Evolutionary conservation across 2,888 invertebrate species (phyloP).

Genomic region (Torymus tubicola): DNA sequence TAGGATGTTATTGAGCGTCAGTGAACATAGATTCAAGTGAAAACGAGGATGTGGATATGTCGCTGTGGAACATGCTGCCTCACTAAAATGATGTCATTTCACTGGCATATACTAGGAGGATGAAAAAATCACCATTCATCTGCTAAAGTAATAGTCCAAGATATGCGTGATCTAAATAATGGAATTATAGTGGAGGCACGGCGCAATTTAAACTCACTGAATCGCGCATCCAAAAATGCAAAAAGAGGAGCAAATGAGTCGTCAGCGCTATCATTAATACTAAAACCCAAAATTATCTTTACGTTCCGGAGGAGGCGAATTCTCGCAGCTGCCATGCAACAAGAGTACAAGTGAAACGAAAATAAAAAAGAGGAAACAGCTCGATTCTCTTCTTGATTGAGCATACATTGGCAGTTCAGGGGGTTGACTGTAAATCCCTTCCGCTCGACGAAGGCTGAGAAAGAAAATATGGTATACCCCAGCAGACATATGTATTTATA

Average conservation of each 20-base stretch:
- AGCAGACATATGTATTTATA: slow-evolving; percentile 1
- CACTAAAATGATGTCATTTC: no score
- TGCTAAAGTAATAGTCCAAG: no score
- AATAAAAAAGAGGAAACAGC: slow-evolving; percentile 32
- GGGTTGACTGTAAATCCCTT: slow-evolving; percentile 29
- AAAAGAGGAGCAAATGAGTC: slow-evolving; percentile 6
- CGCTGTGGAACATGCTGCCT: no score
- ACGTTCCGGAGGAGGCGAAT: slow-evolving; percentile 6
- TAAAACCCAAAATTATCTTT: slow-evolving; percentile 71
- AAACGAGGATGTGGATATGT: neutral
- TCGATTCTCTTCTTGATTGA: slow-evolving; percentile 32
- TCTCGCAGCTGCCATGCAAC: neutral
- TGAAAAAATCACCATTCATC: no score
- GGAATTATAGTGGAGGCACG: no score
- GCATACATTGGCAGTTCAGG: slow-evolving; percentile 6
- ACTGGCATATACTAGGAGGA: no score
- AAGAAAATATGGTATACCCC: slow-evolving; percentile 22
- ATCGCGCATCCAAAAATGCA: slow-evolving; percentile 13
- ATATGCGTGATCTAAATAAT: no score
- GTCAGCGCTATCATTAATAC: slow-evolving; percentile 64
- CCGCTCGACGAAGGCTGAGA: slow-evolving; percentile 45
- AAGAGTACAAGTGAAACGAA: neutral
- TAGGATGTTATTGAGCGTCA: slow-evolving; percentile 44
- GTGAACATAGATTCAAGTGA: slow-evolving; percentile 25
- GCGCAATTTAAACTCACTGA: neutral